These are phyloP conservation scores for Heliconius himera DNA, from an alignment of 1,140 invertebrate genomes.

Conservation along the genomic window DNA sequence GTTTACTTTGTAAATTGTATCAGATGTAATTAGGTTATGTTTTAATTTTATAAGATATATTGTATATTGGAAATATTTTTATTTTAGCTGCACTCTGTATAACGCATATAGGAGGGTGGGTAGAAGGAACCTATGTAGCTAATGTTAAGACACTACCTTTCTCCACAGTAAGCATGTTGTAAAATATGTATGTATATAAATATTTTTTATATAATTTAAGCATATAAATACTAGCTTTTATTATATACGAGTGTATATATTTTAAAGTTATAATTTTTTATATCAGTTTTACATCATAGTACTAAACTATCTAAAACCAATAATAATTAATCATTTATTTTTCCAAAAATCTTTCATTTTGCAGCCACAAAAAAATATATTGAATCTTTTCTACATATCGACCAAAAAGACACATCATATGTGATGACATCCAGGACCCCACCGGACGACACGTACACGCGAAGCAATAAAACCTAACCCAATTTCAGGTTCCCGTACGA, in stretches of 20 bases:
- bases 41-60: not conserved
- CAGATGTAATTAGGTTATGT: not conserved
- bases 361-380: not conserved
- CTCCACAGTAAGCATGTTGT: no score
- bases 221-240: no score
- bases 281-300: no score
- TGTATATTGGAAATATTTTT: not conserved
- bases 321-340: not conserved
- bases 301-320: no score
- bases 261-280: no score
- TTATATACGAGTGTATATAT: no score
- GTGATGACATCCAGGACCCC: slow-evolving; percentile 20
- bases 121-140: no score
- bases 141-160: no score
- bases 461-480: slow-evolving; percentile 42
- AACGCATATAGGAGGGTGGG: no score
- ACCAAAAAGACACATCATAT: slow-evolving; percentile 4
- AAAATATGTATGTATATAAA: no score
- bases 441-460: slow-evolving; percentile 28
- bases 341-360: not conserved
- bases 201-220: no score
- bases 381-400: not conserved
- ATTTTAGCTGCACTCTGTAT: no score
- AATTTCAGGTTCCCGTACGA: slow-evolving; percentile 37
- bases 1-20: not conserved